Percentiles rank a stretch among this genome's conserved stretches.
Evolutionary conservation across 2,888 invertebrate species (phyloP).

Genomic region (Pandemis heparana): DNA sequence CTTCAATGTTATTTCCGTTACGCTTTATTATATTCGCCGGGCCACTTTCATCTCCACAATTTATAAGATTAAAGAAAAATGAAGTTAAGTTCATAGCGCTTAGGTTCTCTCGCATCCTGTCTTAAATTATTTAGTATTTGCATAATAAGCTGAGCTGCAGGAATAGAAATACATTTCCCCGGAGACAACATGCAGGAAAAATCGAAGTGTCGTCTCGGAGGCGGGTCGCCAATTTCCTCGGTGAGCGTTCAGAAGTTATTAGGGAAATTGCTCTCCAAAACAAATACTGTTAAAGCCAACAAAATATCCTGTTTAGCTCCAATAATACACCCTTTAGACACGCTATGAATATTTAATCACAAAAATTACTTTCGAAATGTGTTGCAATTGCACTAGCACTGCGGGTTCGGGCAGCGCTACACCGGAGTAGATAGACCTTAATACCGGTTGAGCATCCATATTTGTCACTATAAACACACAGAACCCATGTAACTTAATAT

Average conservation of each 20-base stretch:
- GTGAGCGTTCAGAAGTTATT: constrained; percentile 65
- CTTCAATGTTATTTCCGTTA: constrained; percentile 36
- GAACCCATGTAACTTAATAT: constrained; percentile 51
- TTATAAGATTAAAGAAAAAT: constrained; percentile 27
- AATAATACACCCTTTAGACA: constrained; percentile 47
- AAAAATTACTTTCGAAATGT: constrained; percentile 48
- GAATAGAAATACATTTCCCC: constrained; percentile 51
- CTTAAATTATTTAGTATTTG: constrained; percentile 35
- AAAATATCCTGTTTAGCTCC: constrained; percentile 55
- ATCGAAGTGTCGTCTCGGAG: constrained; percentile 61
- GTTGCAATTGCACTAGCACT: background rate
- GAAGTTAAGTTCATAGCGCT: constrained; percentile 1
- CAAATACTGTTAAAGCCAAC: constrained; percentile 59
- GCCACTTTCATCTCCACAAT: constrained; percentile 25
- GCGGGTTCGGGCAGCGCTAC: constrained; percentile 43
- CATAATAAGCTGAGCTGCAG: constrained; percentile 35
- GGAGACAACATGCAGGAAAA: constrained; percentile 58
- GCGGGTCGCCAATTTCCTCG: constrained; percentile 68
- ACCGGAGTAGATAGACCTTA: constrained; percentile 48
- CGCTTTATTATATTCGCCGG: constrained; percentile 36
- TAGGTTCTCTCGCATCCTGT: constrained; percentile 7
- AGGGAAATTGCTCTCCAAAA: constrained; percentile 68
- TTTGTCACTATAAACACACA: constrained; percentile 68
- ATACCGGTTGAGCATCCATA: constrained; percentile 60
- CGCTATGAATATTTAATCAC: constrained; percentile 62